phyloP scores from a whole-genome alignment of 1,140 invertebrate genomes.

The Drosophila nannoptera region DNA sequence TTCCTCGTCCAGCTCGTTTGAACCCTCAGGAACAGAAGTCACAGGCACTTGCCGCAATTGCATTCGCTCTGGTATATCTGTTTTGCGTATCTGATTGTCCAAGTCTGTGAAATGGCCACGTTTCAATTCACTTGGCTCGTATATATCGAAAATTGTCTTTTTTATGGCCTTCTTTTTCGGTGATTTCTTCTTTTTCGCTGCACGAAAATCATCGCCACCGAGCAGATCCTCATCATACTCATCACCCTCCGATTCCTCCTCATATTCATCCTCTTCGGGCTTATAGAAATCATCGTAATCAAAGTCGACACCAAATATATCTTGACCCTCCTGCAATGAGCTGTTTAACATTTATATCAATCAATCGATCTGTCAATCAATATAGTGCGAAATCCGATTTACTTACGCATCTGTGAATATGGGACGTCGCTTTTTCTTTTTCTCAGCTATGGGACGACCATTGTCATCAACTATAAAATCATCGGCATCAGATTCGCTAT shows the following conservation, averaged over 20 bases:
- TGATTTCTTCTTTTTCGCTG: slow-evolving; percentile 84
- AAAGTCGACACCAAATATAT: slow-evolving; percentile 99
- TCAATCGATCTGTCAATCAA: slow-evolving; percentile 4
- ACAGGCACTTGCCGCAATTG: slow-evolving; percentile 93
- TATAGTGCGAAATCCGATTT: neutral
- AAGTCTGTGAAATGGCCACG: slow-evolving; percentile 96
- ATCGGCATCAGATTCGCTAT: slow-evolving; percentile 93
- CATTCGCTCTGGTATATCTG: slow-evolving; percentile 95
- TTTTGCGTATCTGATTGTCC: slow-evolving; percentile 94
- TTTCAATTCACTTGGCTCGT: slow-evolving; percentile 98
- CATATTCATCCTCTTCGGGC: slow-evolving; percentile 92
- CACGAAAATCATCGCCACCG: slow-evolving; percentile 82
- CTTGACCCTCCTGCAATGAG: slow-evolving; percentile 97
- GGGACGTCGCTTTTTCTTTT: slow-evolving; percentile 91
- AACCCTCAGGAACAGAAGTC: slow-evolving; percentile 88
- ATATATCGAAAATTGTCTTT: slow-evolving; percentile 96
- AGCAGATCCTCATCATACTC: slow-evolving; percentile 85
- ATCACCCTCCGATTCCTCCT: slow-evolving; percentile 89
- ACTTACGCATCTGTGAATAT: slow-evolving; percentile 94
- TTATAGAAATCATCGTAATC: slow-evolving; percentile 97
- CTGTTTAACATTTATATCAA: slow-evolving; percentile 78
- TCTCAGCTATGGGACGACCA: slow-evolving; percentile 92
- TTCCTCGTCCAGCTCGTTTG: slow-evolving; percentile 94
- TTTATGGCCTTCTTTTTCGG: slow-evolving; percentile 88
- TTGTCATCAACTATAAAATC: slow-evolving; percentile 99